Evolutionary conservation across 64 coral and sea anemone genomes (phyloP), one percentile per base, ranked within the genome.

Genomic region (Acropora yongei): DNA sequence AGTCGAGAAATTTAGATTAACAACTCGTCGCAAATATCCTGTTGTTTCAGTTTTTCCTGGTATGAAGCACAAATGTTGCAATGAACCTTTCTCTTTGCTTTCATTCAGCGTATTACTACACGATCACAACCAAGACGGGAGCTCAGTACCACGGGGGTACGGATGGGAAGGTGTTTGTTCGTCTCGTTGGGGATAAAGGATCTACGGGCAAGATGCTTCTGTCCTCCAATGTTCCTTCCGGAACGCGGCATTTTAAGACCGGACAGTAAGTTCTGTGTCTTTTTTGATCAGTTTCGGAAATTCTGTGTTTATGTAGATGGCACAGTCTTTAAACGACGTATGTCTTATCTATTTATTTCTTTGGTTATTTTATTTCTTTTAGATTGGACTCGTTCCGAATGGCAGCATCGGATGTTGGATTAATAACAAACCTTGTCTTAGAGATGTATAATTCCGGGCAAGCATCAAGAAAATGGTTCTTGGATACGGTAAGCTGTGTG

Each of bases 301-400:
- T 63, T 13, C 11, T 41, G 12, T 18, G 12, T 68, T 30, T 30
- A 17, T 16, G 17, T 3, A 68, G 43, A 1, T 0, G 17, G 4
- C 67, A 46, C 12, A 43, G 65, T 57, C 17, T 1, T 48, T 11
- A 2, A 39, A 76, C 46, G 65, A 30, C 17, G 41, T 47, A 49
- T 19, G 7, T 30, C 30, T 30, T 30, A 30, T 30, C 30, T 30
- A 30, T 13, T 55, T 74, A 19, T 12, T 77, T 20, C 17, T 48
- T 30, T 30, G 30, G 30, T 30, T 30, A 6, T 41, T 11, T 18
- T 68, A 18, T 49, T 49, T 75, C 53, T 58, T 30, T 1, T 12
- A 98, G 96, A 42, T 55, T 92, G 42, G 96, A 98, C 92, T 84
- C 83, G 11, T 98, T 98, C 78, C 92, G 92, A 42, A 68, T 98